Conservation (phyloP, 2,797 vertebrate genomes). For the Chromobotia macracanthus region DNA sequence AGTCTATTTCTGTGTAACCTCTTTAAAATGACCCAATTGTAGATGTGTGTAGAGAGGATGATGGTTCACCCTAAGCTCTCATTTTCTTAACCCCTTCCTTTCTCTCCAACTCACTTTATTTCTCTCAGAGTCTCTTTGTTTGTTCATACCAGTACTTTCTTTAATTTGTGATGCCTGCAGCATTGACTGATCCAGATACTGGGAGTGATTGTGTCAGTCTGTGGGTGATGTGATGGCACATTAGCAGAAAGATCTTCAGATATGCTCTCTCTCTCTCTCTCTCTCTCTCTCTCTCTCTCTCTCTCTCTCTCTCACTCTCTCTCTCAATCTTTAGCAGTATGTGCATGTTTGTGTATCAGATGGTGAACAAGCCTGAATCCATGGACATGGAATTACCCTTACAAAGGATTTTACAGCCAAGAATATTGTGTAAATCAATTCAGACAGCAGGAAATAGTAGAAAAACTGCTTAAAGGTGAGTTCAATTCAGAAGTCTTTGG, state of each 20-base stretch:
- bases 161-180: constrained; percentile 66
- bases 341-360: constrained; percentile 29
- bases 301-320: constrained; percentile 36
- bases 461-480: constrained; percentile 43
- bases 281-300: constrained; percentile 45
- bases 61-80: constrained; percentile 8
- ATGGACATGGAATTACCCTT: constrained; percentile 75
- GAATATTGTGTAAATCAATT: constrained; percentile 49
- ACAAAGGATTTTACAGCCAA: constrained; percentile 64
- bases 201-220: not conserved
- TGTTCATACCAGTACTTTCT: constrained; percentile 45
- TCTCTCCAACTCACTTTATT: constrained; percentile 32
- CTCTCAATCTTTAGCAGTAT: constrained; percentile 18
- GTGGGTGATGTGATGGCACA: constrained; percentile 72
- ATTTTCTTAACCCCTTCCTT: constrained; percentile 28
- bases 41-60: constrained; percentile 8
- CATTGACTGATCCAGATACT: constrained; percentile 69
- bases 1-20: constrained; percentile 43
- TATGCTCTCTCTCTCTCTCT: constrained; percentile 46
- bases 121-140: constrained; percentile 25
- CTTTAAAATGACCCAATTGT: constrained; percentile 66
- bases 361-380: constrained; percentile 35
- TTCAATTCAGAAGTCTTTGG: not conserved
- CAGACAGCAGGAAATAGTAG: constrained; percentile 19
- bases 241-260: constrained; percentile 65